These are phyloP conservation scores for Nipponia nippon DNA, from an alignment of 2,113 vertebrate species.

Conservation along the genomic window DNA sequence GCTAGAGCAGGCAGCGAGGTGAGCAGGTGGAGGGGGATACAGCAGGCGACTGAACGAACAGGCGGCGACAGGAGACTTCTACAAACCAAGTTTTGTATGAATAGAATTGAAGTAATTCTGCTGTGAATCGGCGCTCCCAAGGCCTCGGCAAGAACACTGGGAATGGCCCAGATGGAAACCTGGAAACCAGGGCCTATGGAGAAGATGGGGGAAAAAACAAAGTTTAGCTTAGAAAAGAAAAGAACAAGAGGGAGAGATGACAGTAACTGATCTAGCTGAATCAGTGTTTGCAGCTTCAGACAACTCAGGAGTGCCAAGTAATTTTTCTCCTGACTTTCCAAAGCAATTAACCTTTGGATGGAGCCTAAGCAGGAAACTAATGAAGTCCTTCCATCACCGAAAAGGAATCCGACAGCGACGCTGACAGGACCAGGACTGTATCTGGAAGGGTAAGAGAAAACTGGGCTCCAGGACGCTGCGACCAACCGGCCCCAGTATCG, in stretches of 20 bases:
- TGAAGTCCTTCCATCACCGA: not conserved
- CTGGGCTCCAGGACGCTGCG: not conserved
- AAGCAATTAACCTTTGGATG: constrained; percentile 46
- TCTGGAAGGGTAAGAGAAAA: not conserved
- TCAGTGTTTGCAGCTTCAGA: not conserved
- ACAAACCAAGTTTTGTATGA: not conserved
- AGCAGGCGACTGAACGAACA: not conserved
- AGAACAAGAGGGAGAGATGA: not conserved
- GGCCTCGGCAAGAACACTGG: not conserved
- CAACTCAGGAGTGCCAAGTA: not conserved
- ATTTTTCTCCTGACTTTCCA: constrained; percentile 29
- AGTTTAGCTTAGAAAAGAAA: not conserved
- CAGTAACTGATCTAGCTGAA: not conserved
- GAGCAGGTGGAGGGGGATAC: not conserved
- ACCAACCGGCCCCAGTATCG: not conserved
- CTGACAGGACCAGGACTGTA: not conserved
- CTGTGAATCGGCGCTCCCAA: not conserved
- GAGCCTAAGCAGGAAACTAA: constrained; percentile 16
- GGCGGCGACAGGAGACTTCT: not conserved
- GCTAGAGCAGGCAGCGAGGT: not conserved
- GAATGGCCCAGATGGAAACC: fast-evolving
- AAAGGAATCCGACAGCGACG: not conserved
- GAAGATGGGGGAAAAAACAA: not conserved
- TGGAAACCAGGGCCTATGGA: not conserved
- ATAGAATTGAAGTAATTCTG: not conserved